phyloP scores from a whole-genome alignment of 2,113 vertebrate species.

The Chascanopsetta lugubris region DNA sequence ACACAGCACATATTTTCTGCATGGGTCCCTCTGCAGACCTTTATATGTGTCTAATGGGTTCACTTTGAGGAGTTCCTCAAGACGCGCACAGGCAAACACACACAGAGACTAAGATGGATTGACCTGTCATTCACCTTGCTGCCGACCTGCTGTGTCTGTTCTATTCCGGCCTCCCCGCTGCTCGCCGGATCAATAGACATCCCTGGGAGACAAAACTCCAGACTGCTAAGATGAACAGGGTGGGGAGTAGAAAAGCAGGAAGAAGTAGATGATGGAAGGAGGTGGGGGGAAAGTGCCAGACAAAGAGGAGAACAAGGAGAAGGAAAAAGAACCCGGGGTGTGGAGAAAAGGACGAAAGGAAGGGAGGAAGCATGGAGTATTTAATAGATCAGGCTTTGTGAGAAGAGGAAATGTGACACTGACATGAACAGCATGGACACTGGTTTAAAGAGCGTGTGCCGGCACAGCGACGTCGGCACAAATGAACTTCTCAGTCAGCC shows the following conservation, averaged over 20 bases:
- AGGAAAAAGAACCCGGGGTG: not conserved
- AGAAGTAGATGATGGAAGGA: conserved; percentile 7
- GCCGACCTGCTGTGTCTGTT: conserved; percentile 42
- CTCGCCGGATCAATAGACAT: conserved; percentile 50
- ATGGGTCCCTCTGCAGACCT: not conserved
- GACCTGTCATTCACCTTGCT: conserved; percentile 58
- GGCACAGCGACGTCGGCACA: not conserved
- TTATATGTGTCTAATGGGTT: conserved; percentile 16
- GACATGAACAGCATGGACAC: not conserved
- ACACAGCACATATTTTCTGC: not conserved
- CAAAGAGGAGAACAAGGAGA: not conserved
- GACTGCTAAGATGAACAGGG: conserved; percentile 23
- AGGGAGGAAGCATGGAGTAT: not conserved
- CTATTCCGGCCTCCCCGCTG: conserved; percentile 40
- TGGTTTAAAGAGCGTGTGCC: not conserved
- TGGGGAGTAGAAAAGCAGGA: conserved; percentile 18
- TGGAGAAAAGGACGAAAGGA: not conserved
- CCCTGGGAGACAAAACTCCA: conserved; percentile 22
- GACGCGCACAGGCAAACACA: conserved; percentile 8
- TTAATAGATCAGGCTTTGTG: not conserved
- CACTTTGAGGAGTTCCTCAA: not conserved
- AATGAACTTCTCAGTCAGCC: not conserved
- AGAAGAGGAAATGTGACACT: not conserved
- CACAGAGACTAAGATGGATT: conserved; percentile 20
- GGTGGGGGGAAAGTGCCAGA: not conserved